Evolutionary conservation across 2,113 vertebrate genomes (phyloP), one percentile per base, ranked within the genome.

Genomic region (Leptobrachium leishanense): DNA sequence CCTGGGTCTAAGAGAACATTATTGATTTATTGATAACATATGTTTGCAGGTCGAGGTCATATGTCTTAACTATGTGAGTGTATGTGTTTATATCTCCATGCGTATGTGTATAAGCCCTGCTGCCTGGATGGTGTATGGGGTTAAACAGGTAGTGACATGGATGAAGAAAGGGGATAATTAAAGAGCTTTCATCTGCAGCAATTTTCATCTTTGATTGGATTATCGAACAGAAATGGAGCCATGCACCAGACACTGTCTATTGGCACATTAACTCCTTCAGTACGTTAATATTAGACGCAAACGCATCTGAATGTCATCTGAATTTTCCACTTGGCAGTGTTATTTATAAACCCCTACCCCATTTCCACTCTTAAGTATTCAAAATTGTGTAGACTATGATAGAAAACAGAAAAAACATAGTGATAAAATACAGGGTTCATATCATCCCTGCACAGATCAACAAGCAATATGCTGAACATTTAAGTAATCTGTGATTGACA

Each of bases 141-240:
- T 69, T 69, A 78, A 78, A 55, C 44, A 72, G 15, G 5, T 62
- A 78, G 57, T 43, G 53, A 31, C 59, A 72, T 57, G 11, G 50
- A 57, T 43, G 15, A 63, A 55, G 73, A 42, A 43, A 66, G 50
- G 40, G 43, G 40, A 44, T 67, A 40, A 74, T 80, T 73, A 74
- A 80, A 80, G 73, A 72, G 41, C 55, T 77, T 63, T 77, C 59
- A 69, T 68, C 75, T 53, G 44, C 68, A 73, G 59, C 40, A 67
- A 20, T 13, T 54, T 53, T 42, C 15, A 43, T 53, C 9, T 68
- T 67, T 54, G 66, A 67, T 67, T 54, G 63, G 74, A 66, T 76
- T 67, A 76, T 76, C 54, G 74, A 76, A 67, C 63, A 55, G 64
- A 41, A 76, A 44, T 67, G 44, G 15, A 76, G 40, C 43, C 12